A percentile compares a stretch with the other conserved stretches of the same genome.
These are phyloP conservation scores for Andrena hattorfiana DNA, from an alignment of 2,888 invertebrate genomes.

Conservation along the genomic window DNA sequence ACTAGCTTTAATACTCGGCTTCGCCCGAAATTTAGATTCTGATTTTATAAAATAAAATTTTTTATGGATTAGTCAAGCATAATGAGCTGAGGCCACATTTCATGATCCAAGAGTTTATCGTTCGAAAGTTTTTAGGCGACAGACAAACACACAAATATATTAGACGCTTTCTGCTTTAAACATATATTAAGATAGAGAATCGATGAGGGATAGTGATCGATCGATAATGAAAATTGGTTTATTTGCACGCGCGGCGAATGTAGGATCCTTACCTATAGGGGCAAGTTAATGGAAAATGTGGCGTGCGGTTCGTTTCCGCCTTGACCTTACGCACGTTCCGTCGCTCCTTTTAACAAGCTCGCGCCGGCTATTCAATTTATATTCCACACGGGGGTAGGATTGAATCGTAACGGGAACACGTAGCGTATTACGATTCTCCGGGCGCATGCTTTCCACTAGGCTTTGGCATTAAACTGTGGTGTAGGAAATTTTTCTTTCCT, in stretches of 20 bases:
- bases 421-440: constrained; percentile 39
- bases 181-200: too few species aligned
- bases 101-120: too few species aligned
- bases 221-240: background rate
- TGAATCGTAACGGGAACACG: constrained; percentile 62
- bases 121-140: too few species aligned
- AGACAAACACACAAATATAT: too few species aligned
- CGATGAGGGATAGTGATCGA: background rate
- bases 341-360: constrained; percentile 42
- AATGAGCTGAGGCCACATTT: too few species aligned
- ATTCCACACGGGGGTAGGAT: constrained; percentile 42
- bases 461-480: constrained; percentile 29
- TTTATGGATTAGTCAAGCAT: too few species aligned
- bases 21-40: too few species aligned
- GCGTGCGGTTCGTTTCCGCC: constrained; percentile 48
- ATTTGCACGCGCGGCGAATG: too few species aligned
- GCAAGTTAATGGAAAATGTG: constrained; percentile 4
- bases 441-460: constrained; percentile 24
- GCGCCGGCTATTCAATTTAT: constrained; percentile 56
- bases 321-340: constrained; percentile 68
- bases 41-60: too few species aligned
- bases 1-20: too few species aligned
- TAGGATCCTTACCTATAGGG: background rate
- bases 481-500: constrained; percentile 19
- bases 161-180: too few species aligned